phyloP scores from a whole-genome alignment of 2,888 invertebrate species.

The Drosophila antonietae region DNA sequence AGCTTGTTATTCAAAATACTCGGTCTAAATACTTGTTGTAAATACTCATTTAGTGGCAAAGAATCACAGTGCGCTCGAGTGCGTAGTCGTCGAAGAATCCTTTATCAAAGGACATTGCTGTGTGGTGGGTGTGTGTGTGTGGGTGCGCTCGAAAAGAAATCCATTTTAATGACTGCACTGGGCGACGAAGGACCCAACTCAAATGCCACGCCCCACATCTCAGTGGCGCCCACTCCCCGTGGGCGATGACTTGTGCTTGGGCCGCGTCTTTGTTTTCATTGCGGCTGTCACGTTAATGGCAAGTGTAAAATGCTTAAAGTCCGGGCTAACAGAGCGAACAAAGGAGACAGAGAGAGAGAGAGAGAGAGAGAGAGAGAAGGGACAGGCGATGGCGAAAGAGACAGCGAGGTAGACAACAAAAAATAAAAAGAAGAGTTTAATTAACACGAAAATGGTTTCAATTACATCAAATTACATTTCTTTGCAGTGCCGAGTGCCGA shows the following conservation, averaged over 20 bases:
- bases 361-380: neutral
- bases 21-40: slow-evolving; percentile 52
- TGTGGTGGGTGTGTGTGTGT: slow-evolving; percentile 29
- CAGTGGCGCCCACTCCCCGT: slow-evolving; percentile 6
- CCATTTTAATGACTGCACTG: slow-evolving; percentile 78
- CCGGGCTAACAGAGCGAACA: slow-evolving; percentile 40
- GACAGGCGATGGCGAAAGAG: neutral
- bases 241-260: slow-evolving; percentile 70
- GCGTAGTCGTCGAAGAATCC: slow-evolving; percentile 49
- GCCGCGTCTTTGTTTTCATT: slow-evolving; percentile 78
- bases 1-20: slow-evolving; percentile 68
- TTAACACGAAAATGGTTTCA: slow-evolving; percentile 80
- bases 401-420: slow-evolving; percentile 13
- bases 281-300: slow-evolving; percentile 81
- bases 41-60: slow-evolving; percentile 32
- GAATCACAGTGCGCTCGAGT: slow-evolving; percentile 49
- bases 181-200: slow-evolving; percentile 62
- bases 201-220: slow-evolving; percentile 20
- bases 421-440: slow-evolving; percentile 74
- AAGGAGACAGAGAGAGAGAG: neutral
- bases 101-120: slow-evolving; percentile 42
- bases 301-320: slow-evolving; percentile 80
- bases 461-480: slow-evolving; percentile 80
- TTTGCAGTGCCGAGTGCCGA: slow-evolving; percentile 60
- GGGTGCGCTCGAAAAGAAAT: slow-evolving; percentile 67